Evolutionary conservation across 1,140 invertebrate species (phyloP), one percentile per base, ranked within the genome.

Genomic region (Drosophila navojoa): DNA sequence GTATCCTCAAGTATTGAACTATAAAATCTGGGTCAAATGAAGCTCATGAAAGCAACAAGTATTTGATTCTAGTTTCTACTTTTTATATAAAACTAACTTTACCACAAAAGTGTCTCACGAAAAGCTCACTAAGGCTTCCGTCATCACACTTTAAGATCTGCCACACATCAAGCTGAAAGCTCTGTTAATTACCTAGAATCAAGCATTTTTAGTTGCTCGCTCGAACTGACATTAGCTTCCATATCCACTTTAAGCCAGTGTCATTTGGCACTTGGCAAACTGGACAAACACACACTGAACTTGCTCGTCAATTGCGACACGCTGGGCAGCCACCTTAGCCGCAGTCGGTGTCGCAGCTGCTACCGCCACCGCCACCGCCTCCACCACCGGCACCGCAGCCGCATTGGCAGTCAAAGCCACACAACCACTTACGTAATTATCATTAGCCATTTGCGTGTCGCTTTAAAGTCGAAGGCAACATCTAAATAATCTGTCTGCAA

Each of bases 391-490:
- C 32, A 32, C 35, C 35, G 35, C 35, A 38, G 35, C 35, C 35
- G 35, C 35, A 38, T 38, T 38, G 35, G 35, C 35, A 38, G 35
- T 38, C 35, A 38, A 38, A 11, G 35, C 35, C 35, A 19, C 35
- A 19, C 53, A 58, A 44, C 70, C 69, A 76, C 77, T 82, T 80
- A 77, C 63, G 81, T 85, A 85, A 84, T 84, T 85, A 85, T 84
- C 69, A 70, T 84, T 85, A 77, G 81, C 59, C 59, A 73, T 77
- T 84, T 84, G 81, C 81, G 81, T 85, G 81, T 77, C 73, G 52
- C 55, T 58, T 62, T 77, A 54, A 66, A 45, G 53, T 35, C 62
- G 54, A 53, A 50, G 61, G 57, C 61, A 71, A 67, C 61, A 54
- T 44, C 76, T 45, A 57, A 76, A 60, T 84, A 84, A 82, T 84